Percentiles rank a stretch among this genome's conserved stretches.
These are phyloP conservation scores for Willisornis vidua DNA, from an alignment of 2,113 vertebrate genomes.

Conservation along the genomic window DNA sequence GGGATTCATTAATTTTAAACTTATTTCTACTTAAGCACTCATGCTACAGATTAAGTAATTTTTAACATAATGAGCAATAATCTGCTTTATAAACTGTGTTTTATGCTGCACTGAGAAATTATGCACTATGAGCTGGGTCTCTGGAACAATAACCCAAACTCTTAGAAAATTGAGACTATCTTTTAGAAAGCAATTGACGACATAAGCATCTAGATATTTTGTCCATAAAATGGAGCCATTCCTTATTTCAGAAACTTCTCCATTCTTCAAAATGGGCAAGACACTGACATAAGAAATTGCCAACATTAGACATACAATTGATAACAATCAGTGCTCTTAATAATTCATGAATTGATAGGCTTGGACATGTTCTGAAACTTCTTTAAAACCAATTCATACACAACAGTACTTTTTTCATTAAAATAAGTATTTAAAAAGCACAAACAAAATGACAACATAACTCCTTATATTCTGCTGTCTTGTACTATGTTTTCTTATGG, in stretches of 20 bases:
- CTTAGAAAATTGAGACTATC: background rate
- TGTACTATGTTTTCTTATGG: background rate
- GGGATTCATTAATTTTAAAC: conserved; percentile 7
- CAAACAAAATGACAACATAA: rapidly evolving
- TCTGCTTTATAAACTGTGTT: background rate
- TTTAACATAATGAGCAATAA: background rate
- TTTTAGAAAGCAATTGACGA: background rate
- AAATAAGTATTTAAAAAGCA: background rate
- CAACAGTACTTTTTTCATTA: rapidly evolving
- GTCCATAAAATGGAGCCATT: background rate
- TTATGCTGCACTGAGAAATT: background rate
- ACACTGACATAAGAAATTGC: background rate
- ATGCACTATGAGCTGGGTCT: background rate
- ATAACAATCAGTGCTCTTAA: background rate
- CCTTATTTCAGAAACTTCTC: background rate
- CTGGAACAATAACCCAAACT: background rate
- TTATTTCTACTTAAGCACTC: background rate
- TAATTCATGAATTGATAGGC: background rate
- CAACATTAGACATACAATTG: background rate
- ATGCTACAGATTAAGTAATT: background rate
- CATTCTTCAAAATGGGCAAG: background rate
- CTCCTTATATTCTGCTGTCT: background rate
- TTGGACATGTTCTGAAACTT: background rate
- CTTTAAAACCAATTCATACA: background rate
- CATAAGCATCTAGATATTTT: background rate